phyloP scores from a whole-genome alignment of 2,113 vertebrate genomes.

The Dolichotis patagonum region DNA sequence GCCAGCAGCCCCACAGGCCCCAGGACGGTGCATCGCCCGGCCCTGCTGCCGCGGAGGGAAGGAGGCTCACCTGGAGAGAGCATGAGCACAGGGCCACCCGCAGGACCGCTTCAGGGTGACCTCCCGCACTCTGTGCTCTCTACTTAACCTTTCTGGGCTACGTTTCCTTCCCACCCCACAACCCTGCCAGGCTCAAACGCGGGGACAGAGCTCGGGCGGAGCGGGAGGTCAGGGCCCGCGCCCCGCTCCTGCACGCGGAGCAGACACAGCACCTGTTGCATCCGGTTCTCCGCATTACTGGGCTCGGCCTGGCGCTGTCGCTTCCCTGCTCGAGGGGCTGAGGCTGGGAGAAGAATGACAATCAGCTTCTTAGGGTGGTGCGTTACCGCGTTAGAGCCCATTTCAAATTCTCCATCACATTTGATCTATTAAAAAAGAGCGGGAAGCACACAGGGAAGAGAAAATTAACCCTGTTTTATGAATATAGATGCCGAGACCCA shows the following conservation, averaged over 20 bases:
- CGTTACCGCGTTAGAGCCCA: not conserved
- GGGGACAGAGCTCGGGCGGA: fast-evolving
- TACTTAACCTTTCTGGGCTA: not conserved
- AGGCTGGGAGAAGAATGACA: not conserved
- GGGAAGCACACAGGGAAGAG: not conserved
- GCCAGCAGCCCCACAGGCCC: fast-evolving
- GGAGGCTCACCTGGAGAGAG: not conserved
- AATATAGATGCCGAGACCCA: not conserved
- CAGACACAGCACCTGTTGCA: not conserved
- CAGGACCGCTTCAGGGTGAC: not conserved
- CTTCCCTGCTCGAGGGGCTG: not conserved
- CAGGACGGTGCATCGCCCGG: fast-evolving
- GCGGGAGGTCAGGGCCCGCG: not conserved
- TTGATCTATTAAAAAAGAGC: not conserved
- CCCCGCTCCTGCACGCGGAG: fast-evolving
- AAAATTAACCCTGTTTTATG: not conserved
- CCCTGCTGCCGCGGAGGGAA: not conserved
- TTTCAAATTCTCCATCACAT: not conserved
- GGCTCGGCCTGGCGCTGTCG: fast-evolving
- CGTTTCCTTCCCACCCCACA: fast-evolving
- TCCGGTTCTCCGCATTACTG: not conserved
- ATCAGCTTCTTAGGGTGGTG: not conserved
- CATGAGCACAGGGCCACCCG: fast-evolving
- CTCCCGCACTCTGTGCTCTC: not conserved
- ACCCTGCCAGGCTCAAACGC: not conserved